A percentile compares a stretch with the other conserved stretches of the same genome.
Conservation (phyloP, 2,888 invertebrate genomes). For the Pristionchus exspectatus region DNA sequence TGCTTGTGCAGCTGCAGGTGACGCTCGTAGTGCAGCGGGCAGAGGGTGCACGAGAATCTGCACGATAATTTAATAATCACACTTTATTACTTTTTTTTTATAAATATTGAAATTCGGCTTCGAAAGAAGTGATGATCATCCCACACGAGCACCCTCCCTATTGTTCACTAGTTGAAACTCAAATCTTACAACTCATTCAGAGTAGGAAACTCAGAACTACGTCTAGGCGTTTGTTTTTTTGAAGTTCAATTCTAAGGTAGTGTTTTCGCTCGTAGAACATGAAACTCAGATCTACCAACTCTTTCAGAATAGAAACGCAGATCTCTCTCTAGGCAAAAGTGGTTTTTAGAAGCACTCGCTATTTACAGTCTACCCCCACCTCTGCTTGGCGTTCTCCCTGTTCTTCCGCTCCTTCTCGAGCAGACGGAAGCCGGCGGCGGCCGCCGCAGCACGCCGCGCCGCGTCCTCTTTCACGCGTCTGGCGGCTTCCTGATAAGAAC, state of each 20-base stretch:
- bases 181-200: neutral
- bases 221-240: no score
- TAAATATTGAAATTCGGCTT: neutral
- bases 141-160: neutral
- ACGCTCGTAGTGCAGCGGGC: slow-evolving; percentile 16
- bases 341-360: no score
- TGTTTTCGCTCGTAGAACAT: no score
- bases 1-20: slow-evolving; percentile 53
- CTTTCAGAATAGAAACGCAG: no score
- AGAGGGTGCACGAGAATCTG: slow-evolving; percentile 45
- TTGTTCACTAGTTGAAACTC: neutral
- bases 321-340: no score
- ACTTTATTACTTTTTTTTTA: neutral
- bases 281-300: no score
- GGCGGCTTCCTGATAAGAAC: neutral
- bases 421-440: neutral
- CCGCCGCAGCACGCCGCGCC: neutral
- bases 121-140: neutral
- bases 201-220: no score
- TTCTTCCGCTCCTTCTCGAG: slow-evolving; percentile 4
- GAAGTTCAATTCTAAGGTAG: no score
- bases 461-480: neutral
- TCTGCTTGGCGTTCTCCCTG: neutral
- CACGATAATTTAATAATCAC: neutral
- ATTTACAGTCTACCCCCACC: no score